phyloP scores from a whole-genome alignment of 2,888 invertebrate genomes.

The Epinotia brunnichana region DNA sequence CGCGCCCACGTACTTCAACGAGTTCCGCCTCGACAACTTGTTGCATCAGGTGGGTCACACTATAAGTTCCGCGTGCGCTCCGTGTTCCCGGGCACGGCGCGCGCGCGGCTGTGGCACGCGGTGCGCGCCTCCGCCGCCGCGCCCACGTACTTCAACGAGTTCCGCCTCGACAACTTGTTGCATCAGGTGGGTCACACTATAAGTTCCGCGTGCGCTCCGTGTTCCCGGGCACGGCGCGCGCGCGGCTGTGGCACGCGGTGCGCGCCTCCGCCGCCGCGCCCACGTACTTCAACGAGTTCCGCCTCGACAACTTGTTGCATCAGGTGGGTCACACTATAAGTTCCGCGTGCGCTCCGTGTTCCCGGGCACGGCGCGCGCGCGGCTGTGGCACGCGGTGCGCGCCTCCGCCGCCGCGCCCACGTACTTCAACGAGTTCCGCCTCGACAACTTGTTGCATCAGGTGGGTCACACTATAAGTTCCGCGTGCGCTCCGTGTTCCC shows the following conservation, averaged over 20 bases:
- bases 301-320: not conserved
- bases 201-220: not conserved
- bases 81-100: not conserved
- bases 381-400: not conserved
- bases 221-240: not conserved
- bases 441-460: slow-evolving; percentile 71
- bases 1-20: slow-evolving; percentile 5
- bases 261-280: slow-evolving; percentile 4
- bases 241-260: not conserved
- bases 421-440: slow-evolving; percentile 89
- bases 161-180: slow-evolving; percentile 80
- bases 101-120: not conserved
- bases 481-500: not conserved
- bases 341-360: not conserved
- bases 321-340: too few species aligned
- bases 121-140: slow-evolving; percentile 89
- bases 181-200: too few species aligned
- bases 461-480: too few species aligned
- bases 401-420: slow-evolving; percentile 94
- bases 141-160: slow-evolving; percentile 91
- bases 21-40: slow-evolving; percentile 1
- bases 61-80: not conserved
- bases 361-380: slow-evolving; percentile 1
- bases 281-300: slow-evolving; percentile 1
- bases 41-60: too few species aligned